phyloP scores from a whole-genome alignment of 2,113 vertebrate species.

The Atherinomorus stipes region DNA sequence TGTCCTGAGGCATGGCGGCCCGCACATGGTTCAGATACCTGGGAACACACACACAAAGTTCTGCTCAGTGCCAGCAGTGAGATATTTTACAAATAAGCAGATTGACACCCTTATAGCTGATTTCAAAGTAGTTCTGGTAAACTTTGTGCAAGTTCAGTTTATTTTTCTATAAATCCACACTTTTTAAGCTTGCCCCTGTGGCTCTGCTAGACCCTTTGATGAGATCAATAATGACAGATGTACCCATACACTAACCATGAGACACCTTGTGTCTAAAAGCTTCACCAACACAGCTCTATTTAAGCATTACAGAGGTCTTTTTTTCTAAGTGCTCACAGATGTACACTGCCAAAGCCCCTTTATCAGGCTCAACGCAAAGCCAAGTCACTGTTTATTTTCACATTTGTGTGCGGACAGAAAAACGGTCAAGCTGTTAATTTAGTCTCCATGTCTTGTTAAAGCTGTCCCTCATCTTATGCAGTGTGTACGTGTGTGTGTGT shows the following conservation, averaged over 20 bases:
- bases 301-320: conserved; percentile 74
- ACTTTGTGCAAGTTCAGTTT: neutral
- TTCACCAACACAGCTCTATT: conserved; percentile 67
- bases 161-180: conserved; percentile 66
- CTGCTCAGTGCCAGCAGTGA: conserved; percentile 46
- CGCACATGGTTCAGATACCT: conserved; percentile 97
- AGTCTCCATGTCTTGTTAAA: conserved; percentile 46
- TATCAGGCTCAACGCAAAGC: conserved; percentile 62
- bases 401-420: conserved; percentile 55
- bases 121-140: conserved; percentile 45
- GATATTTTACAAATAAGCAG: conserved; percentile 59
- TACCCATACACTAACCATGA: conserved; percentile 54
- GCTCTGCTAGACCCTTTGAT: conserved; percentile 55
- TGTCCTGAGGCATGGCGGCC: conserved; percentile 89
- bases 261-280: conserved; percentile 69
- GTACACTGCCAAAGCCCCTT: conserved; percentile 69
- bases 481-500: neutral
- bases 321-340: conserved; percentile 80
- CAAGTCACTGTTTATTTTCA: conserved; percentile 77
- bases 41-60: conserved; percentile 60
- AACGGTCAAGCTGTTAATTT: conserved; percentile 63
- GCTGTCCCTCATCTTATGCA: conserved; percentile 46
- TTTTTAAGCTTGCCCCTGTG: conserved; percentile 61
- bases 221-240: conserved; percentile 57
- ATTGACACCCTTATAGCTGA: conserved; percentile 36